These are phyloP conservation scores for Myodes glareolus DNA, from an alignment of 2,113 vertebrate genomes.

Conservation along the genomic window DNA sequence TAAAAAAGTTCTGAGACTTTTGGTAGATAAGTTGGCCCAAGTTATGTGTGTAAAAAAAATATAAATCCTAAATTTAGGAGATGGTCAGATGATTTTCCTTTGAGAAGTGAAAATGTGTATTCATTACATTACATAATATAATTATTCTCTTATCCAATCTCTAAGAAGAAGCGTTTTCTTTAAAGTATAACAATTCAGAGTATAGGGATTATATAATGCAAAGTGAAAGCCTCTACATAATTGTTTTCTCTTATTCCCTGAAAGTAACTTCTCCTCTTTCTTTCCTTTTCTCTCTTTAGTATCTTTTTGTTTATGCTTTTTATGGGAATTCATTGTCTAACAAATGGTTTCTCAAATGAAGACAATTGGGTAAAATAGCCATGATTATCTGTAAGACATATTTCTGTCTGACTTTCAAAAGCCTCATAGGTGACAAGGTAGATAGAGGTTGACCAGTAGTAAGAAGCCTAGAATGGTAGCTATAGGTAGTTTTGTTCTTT, in stretches of 20 bases:
- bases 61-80: background rate
- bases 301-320: background rate
- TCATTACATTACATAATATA: background rate
- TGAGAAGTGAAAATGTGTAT: background rate
- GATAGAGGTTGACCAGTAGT: background rate
- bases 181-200: background rate
- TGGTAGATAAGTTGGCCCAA: background rate
- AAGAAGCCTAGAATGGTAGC: background rate
- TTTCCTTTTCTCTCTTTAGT: background rate
- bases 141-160: background rate
- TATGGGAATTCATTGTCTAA: background rate
- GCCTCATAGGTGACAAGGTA: background rate
- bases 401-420: background rate
- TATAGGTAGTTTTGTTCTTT: background rate
- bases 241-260: background rate
- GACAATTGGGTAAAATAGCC: background rate
- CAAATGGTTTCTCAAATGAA: background rate
- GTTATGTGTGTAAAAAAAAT: background rate
- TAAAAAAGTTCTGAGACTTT: background rate
- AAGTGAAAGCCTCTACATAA: background rate
- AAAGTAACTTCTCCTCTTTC: background rate
- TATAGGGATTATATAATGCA: background rate
- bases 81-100: background rate
- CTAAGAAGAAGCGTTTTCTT: background rate
- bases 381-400: background rate